Evolutionary conservation across 1,140 invertebrate species (phyloP).

Genomic region (Mactra quadrangularis): DNA sequence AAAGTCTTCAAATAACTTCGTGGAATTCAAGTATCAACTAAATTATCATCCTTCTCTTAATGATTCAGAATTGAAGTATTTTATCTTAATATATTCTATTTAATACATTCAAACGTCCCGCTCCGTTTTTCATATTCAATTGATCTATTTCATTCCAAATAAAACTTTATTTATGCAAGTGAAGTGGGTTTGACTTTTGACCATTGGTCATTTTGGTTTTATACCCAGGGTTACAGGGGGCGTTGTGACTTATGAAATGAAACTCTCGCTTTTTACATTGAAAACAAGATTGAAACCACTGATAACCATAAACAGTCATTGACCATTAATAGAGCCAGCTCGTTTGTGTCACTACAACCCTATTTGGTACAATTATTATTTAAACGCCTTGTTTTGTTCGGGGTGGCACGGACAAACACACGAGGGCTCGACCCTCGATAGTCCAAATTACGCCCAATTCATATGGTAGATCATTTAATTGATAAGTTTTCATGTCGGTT

Average conservation of each 20-base stretch:
- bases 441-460: constrained; percentile 58
- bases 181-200: constrained; percentile 50
- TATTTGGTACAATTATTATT: constrained; percentile 52
- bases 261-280: constrained; percentile 56
- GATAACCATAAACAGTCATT: constrained; percentile 58
- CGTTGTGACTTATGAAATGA: constrained; percentile 64
- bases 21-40: too few species aligned
- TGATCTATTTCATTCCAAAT: not conserved
- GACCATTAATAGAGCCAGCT: constrained; percentile 44
- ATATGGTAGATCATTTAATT: constrained; percentile 49
- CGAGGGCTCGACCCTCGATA: constrained; percentile 41
- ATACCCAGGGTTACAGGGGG: constrained; percentile 45
- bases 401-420: constrained; percentile 59
- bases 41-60: too few species aligned
- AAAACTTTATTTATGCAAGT: constrained; percentile 24
- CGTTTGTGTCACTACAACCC: constrained; percentile 56
- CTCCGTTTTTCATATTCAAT: too few species aligned
- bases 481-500: constrained; percentile 62
- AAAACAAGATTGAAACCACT: constrained; percentile 22
- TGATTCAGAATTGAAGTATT: too few species aligned
- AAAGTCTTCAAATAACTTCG: too few species aligned
- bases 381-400: constrained; percentile 55
- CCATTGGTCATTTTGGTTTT: constrained; percentile 50
- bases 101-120: too few species aligned
- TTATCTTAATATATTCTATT: too few species aligned